Conservation (phyloP, 2,113 vertebrate genomes). For the Plecotus auritus region DNA sequence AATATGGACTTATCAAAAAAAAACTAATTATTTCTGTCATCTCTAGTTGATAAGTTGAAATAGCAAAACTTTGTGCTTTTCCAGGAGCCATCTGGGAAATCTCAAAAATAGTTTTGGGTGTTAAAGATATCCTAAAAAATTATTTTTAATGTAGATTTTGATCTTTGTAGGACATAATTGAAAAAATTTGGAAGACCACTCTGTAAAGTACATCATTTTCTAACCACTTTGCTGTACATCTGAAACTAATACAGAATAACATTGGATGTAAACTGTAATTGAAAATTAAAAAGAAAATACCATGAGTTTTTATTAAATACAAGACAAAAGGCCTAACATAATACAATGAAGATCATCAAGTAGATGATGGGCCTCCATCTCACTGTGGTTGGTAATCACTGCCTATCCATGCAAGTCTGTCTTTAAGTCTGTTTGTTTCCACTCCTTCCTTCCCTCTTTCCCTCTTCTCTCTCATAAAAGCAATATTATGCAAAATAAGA, state of each 20-base stretch:
- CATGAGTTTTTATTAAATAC: not conserved
- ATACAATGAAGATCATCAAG: not conserved
- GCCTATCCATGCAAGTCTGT: not conserved
- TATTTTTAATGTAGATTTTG: not conserved
- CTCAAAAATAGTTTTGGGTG: not conserved
- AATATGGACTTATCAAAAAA: not conserved
- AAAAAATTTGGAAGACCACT: not conserved
- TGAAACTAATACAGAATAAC: not conserved
- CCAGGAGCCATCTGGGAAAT: not conserved
- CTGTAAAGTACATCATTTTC: not conserved
- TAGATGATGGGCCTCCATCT: too few species aligned
- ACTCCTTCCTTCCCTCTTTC: not conserved
- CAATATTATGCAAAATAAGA: not conserved
- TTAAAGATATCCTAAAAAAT: not conserved
- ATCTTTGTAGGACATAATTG: not conserved
- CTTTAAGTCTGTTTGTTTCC: not conserved
- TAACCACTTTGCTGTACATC: not conserved
- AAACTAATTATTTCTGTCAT: not conserved
- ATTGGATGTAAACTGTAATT: not conserved
- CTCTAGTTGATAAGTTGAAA: not conserved
- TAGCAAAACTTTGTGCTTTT: not conserved
- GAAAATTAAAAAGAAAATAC: not conserved
- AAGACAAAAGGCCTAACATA: not conserved
- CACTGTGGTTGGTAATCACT: too few species aligned
- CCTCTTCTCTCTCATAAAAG: not conserved